Base-by-base conservation (phyloP, 2,797 vertebrate species). In the Parauchenoglanis ngamensis region DNA sequence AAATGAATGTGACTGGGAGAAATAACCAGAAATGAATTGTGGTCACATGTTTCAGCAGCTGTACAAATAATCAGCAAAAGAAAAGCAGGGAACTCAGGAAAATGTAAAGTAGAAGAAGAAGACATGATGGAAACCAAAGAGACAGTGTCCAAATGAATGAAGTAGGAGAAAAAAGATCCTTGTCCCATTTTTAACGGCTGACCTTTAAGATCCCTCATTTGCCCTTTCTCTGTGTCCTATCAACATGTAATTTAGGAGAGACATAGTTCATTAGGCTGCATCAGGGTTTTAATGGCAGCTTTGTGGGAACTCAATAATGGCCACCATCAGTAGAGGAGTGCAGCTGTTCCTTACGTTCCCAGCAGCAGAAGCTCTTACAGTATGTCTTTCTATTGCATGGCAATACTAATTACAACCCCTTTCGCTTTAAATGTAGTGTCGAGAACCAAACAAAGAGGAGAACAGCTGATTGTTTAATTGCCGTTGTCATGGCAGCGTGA, bases 381-480 rank as follows among this genome's bases (percentile, higher is more conserved):
- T 46, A 4, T 91, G 94, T 95, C 94, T 95, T 92, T 95, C 94
- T 89, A 89, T 91, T 93, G 94, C 92, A 85, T 90, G 94, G 92
- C 92, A 92, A 89, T 90, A 92, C 93, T 97, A 97, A 98, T 97
- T 96, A 97, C 91, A 96, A 91, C 89, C 88, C 91, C 84, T 92
- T 93, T 94, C 86, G 87, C 88, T 93, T 92, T 93, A 93, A 95
- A 94, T 94, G 91, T 92, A 91, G 94, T 93, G 92, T 94, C 93
- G 28, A 54, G 92, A 86, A 89, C 83, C 89, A 94, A 94, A 95
- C 95, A 96, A 94, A 93, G 92, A 94, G 92, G 93, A 91, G 93
- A 83, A 89, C 94, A 95, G 95, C 93, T 95, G 95, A 96, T 95
- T 95, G 95, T 95, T 96, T 97, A 97, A 97, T 97, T 96, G 96